Evolutionary conservation across 2,888 invertebrate species (phyloP).

Genomic region (Eustalomyia histrio): DNA sequence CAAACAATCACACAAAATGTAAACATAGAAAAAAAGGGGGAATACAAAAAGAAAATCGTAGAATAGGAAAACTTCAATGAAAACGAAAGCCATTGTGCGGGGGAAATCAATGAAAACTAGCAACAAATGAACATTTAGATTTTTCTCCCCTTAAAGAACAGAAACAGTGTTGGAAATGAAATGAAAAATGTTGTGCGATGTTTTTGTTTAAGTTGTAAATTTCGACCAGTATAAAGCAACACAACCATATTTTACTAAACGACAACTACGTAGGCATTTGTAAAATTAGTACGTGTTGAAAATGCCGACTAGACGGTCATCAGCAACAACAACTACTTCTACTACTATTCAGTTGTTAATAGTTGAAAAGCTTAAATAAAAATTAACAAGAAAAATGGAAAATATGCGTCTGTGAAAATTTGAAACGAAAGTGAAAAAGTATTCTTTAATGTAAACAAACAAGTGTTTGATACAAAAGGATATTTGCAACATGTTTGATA

Average conservation of each 20-base stretch:
- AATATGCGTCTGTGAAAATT: background rate
- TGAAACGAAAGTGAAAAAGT: conserved; percentile 41
- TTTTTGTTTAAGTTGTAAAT: background rate
- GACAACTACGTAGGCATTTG: conserved; percentile 26
- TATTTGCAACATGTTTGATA: conserved; percentile 48
- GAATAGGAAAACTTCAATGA: conserved; percentile 19
- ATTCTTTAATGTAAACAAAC: background rate
- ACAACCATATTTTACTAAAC: conserved; percentile 30
- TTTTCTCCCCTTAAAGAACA: background rate
- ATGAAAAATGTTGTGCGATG: conserved; percentile 52
- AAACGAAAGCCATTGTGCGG: conserved; percentile 20
- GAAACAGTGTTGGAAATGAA: conserved; percentile 19
- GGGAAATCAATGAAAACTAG: conserved; percentile 12
- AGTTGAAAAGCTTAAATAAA: conserved; percentile 28
- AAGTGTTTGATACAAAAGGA: conserved; percentile 41
- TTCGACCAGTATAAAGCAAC: conserved; percentile 13
- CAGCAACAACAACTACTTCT: conserved; percentile 25
- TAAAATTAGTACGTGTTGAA: conserved; percentile 63
- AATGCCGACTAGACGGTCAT: conserved; percentile 63
- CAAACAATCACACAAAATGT: background rate
- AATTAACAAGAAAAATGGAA: background rate
- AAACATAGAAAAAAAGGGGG: background rate
- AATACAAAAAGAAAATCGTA: conserved; percentile 9
- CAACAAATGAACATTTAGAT: background rate
- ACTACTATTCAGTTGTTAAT: conserved; percentile 47